A percentile compares a stretch with the other conserved stretches of the same genome.
These are phyloP conservation scores for Pantherophis alleghaniensis DNA, from an alignment of 2,797 vertebrate genomes.

Conservation along the genomic window DNA sequence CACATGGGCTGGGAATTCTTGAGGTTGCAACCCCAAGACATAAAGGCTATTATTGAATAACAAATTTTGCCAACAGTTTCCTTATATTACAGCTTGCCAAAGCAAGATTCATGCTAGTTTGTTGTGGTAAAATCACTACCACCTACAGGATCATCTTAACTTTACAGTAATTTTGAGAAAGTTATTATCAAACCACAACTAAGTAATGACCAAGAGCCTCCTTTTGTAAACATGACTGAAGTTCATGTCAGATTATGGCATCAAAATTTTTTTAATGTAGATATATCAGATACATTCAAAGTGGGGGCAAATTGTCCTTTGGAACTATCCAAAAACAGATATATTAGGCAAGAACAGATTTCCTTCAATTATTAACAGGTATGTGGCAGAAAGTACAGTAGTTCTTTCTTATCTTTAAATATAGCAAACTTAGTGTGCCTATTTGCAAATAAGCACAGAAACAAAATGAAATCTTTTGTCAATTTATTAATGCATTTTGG, in stretches of 20 bases:
- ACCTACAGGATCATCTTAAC: not conserved
- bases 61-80: not conserved
- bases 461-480: not conserved
- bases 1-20: not conserved
- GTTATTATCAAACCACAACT: not conserved
- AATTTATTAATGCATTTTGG: not conserved
- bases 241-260: not conserved
- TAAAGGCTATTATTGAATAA: not conserved
- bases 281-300: not conserved
- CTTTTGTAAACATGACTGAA: constrained; percentile 4
- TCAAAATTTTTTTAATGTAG: not conserved
- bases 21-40: not conserved
- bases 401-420: not conserved
- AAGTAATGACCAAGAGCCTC: not conserved
- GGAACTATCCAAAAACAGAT: not conserved
- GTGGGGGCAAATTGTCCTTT: not conserved
- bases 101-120: not conserved
- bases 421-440: not conserved
- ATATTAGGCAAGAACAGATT: not conserved
- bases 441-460: not conserved
- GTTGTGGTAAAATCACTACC: not conserved
- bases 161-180: not conserved
- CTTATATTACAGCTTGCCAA: not conserved
- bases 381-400: not conserved
- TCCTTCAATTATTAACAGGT: not conserved